These are phyloP conservation scores for Protobothrops mucrosquamatus DNA, from an alignment of 2,113 vertebrate species.

Conservation along the genomic window DNA sequence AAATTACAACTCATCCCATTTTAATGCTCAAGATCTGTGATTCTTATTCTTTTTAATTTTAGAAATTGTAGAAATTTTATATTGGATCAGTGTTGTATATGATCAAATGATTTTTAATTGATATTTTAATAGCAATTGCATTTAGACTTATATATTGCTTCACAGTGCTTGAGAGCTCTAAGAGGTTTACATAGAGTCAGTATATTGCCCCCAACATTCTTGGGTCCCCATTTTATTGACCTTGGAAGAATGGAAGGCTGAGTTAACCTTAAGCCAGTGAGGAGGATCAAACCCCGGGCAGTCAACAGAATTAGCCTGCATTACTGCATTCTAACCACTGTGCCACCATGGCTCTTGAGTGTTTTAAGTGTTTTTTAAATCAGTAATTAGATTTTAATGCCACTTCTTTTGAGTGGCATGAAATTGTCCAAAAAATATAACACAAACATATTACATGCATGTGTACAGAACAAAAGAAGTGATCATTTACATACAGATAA, in stretches of 20 bases:
- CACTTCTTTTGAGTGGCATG: background rate
- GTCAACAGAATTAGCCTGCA: background rate
- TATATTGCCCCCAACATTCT: background rate
- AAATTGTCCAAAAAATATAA: background rate
- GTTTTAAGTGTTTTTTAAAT: background rate
- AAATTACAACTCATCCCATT: conserved; percentile 19
- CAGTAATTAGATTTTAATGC: background rate
- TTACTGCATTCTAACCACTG: background rate
- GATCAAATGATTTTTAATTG: conserved; percentile 34
- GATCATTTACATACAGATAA: background rate
- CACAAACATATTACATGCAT: background rate
- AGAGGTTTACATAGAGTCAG: background rate
- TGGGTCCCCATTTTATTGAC: background rate
- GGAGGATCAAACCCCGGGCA: background rate
- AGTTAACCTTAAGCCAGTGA: background rate
- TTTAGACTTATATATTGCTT: background rate
- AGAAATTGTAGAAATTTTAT: conserved; percentile 2
- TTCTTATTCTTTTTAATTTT: conserved; percentile 28
- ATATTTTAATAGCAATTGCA: background rate
- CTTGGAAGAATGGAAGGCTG: background rate
- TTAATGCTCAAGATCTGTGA: conserved; percentile 16
- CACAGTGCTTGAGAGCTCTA: background rate
- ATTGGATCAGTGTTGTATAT: conserved; percentile 27
- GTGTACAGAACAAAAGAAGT: background rate
- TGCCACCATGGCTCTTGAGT: background rate